phyloP scores from a whole-genome alignment of 1,140 invertebrate genomes.

The Drusus annulatus region DNA sequence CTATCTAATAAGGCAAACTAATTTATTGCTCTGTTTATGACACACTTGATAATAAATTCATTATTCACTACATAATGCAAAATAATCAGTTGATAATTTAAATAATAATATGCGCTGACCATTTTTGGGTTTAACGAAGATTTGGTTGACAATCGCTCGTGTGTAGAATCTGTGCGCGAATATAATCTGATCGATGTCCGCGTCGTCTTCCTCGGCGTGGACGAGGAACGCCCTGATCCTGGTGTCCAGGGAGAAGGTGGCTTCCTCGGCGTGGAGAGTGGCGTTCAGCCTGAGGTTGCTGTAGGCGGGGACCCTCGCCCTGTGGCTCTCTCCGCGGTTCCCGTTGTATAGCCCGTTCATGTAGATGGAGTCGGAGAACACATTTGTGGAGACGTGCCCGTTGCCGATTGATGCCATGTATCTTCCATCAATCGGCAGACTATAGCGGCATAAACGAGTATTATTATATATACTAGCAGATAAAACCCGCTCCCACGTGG shows the following conservation, averaged over 20 bases:
- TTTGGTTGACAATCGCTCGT: conserved; percentile 72
- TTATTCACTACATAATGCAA: no score
- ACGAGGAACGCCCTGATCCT: conserved; percentile 66
- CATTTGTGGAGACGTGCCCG: conserved; percentile 72
- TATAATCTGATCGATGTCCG: conserved; percentile 68
- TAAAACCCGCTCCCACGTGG: no score
- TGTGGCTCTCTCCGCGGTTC: conserved; percentile 68
- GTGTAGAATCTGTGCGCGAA: conserved; percentile 73
- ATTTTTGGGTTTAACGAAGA: conserved; percentile 61
- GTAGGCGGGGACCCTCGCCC: conserved; percentile 73
- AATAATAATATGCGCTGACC: not conserved
- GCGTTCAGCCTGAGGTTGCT: conserved; percentile 70
- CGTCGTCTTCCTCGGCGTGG: conserved; percentile 64
- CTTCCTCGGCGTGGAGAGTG: conserved; percentile 61
- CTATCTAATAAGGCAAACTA: no score
- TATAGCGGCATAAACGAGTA: conserved; percentile 58
- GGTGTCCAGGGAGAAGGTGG: conserved; percentile 65
- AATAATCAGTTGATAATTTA: no score
- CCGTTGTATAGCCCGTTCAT: conserved; percentile 75
- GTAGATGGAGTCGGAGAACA: conserved; percentile 73
- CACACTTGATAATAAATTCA: not conserved
- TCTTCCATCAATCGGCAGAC: conserved; percentile 69
- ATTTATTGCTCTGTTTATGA: no score
- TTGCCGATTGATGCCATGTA: conserved; percentile 74
- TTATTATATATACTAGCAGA: no score